phyloP scores from a whole-genome alignment of 2,797 vertebrate species.

The Eulemur mongoz region DNA sequence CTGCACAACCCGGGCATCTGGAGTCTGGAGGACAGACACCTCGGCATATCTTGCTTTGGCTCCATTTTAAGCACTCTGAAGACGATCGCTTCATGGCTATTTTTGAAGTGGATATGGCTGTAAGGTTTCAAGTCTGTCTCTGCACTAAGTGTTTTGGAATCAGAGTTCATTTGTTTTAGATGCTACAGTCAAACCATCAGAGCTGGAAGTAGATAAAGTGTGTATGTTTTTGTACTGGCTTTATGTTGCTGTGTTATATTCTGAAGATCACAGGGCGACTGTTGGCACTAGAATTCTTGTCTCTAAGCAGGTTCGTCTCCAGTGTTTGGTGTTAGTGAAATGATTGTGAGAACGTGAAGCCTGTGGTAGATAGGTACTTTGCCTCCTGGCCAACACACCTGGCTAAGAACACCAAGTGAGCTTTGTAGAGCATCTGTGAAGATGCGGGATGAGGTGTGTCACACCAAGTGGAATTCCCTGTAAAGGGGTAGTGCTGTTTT shows the following conservation, averaged over 20 bases:
- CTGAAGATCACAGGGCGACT: neutral
- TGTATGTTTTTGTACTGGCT: neutral
- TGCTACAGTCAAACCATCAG: neutral
- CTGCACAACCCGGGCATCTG: neutral
- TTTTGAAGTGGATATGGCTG: neutral
- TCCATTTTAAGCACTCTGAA: neutral
- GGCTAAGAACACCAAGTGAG: neutral
- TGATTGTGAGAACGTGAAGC: conserved; percentile 8
- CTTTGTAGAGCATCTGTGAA: neutral
- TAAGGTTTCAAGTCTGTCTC: neutral
- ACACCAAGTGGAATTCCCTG: neutral
- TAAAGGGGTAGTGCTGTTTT: neutral
- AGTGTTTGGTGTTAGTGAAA: conserved; percentile 37
- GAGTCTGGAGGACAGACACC: neutral
- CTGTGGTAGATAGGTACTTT: neutral
- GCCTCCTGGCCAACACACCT: neutral
- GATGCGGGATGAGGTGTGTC: neutral
- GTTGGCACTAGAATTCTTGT: neutral
- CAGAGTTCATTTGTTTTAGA: neutral
- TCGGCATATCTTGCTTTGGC: neutral
- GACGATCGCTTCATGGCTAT: neutral
- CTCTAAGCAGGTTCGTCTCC: neutral
- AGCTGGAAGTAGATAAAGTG: neutral
- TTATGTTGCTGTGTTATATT: neutral
- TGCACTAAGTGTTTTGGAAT: neutral